These are phyloP conservation scores for Scelioninae gen. 1 DNA, from an alignment of 2,888 invertebrate genomes.

Conservation along the genomic window DNA sequence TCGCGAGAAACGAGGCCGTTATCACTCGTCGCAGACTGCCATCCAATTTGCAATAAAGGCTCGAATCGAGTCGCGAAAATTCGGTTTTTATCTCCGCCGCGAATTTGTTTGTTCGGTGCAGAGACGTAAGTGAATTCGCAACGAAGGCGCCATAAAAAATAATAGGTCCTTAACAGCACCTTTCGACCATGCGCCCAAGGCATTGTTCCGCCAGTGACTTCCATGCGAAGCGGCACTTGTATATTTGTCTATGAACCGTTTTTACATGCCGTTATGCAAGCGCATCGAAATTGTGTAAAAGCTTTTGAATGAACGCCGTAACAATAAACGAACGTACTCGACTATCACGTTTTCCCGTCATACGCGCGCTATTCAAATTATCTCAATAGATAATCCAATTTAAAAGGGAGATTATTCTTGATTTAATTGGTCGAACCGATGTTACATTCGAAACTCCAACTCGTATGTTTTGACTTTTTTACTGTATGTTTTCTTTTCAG, in stretches of 20 bases:
- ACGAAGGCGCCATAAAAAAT: constrained; percentile 56
- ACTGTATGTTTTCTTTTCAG: too few relatives aligned
- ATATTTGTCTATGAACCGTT: constrained; percentile 42
- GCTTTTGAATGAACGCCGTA: constrained; percentile 50
- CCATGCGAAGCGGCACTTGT: constrained; percentile 28
- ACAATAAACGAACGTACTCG: constrained; percentile 53
- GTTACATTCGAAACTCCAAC: neutral
- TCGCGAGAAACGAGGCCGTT: constrained; percentile 24
- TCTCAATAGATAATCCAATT: constrained; percentile 24
- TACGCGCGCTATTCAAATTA: constrained; percentile 37
- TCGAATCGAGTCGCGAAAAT: constrained; percentile 40
- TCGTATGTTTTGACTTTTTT: too few relatives aligned
- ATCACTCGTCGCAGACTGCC: constrained; percentile 32
- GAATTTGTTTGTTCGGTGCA: constrained; percentile 46
- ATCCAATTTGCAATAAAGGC: constrained; percentile 64
- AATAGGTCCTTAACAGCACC: constrained; percentile 60
- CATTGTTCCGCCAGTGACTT: constrained; percentile 27
- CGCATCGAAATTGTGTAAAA: constrained; percentile 48
- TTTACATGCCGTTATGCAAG: constrained; percentile 44
- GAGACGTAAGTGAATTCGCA: constrained; percentile 56
- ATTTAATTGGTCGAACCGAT: constrained; percentile 8
- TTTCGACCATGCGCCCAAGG: constrained; percentile 23
- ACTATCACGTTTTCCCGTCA: too few relatives aligned
- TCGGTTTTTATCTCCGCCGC: constrained; percentile 52
- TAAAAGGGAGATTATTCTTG: constrained; percentile 6